Conservation (phyloP, 2,113 vertebrate genomes). For the Tretioscincus oriximinensis region DNA sequence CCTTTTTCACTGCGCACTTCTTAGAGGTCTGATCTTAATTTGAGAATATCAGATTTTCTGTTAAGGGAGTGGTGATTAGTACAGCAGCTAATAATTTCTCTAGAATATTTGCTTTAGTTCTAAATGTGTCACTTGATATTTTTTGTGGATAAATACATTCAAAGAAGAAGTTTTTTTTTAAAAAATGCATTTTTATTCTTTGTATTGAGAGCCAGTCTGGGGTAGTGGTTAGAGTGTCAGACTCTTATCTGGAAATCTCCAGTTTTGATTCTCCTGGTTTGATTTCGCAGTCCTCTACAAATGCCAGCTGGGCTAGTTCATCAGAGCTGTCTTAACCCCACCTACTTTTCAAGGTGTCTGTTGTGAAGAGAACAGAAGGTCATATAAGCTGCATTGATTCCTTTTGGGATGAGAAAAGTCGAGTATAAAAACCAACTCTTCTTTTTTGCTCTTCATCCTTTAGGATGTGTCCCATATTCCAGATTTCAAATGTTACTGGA, state of each 20-base stretch:
- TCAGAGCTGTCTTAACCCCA: too few species aligned
- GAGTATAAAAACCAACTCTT: too few species aligned
- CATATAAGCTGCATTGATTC: too few species aligned
- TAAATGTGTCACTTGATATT: conserved; percentile 36
- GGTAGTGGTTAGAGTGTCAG: too few species aligned
- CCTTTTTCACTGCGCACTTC: not conserved
- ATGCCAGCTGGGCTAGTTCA: too few species aligned
- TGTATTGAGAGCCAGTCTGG: too few species aligned
- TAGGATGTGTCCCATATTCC: conserved; percentile 99
- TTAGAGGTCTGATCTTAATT: not conserved
- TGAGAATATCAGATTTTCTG: conserved; percentile 16
- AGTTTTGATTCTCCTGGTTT: too few species aligned
- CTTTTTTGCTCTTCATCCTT: conserved; percentile 13
- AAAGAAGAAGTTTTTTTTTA: not conserved
- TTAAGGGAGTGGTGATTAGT: conserved; percentile 38
- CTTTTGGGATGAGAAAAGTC: too few species aligned
- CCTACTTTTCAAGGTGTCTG: too few species aligned
- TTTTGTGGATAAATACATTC: conserved; percentile 4
- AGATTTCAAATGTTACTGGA: conserved; percentile 96
- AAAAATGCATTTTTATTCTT: not conserved
- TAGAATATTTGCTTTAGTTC: conserved; percentile 39
- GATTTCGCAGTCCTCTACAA: too few species aligned
- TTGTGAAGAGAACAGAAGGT: too few species aligned
- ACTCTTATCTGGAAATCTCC: too few species aligned
- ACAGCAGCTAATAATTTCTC: conserved; percentile 33